Evolutionary conservation across 2,888 invertebrate species (phyloP), one percentile per base, ranked within the genome.

Genomic region (Tetrapedia diversipes): DNA sequence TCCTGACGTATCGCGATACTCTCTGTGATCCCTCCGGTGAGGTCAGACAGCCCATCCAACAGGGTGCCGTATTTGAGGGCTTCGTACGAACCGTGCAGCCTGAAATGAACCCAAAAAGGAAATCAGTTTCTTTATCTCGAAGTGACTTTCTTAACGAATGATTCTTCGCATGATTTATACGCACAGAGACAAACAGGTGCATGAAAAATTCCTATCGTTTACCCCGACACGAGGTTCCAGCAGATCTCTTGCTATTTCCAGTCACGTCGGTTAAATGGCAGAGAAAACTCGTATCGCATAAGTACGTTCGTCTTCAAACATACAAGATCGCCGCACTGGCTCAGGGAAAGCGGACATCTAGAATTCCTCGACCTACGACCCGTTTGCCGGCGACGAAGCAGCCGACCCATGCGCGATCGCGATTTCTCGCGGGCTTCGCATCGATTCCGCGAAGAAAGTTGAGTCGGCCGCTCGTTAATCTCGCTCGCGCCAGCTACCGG

Each of bases 31-130:
- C 98, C 98, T 0, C 98, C 98, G 0, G 97, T 96, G 37, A 98
- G 93, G 92, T 98, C 97, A 0, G 97, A 96, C 63, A 98, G 92
- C 0, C 97, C 98, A 90, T 98, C 97, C 75, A 97, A 92, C 14
- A 97, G 93, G 53, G 96, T 97, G n/a, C 97, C 97, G 89, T 98
- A 98, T 89, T 98, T 98, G 1, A 98, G 93, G 0, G 98, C 98
- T 92, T 98, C 98, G 92, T 98, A 98, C 0, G 98, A 98, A 4
- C 98, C 98, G 89, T 98, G 98, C 66, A 98, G 92, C 92, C 97
- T 97, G 90, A 16, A 92, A 76, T 16, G 1, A 47, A 53, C 4
- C 22, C 10, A 19, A 57, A 8, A 59, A 14, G 45, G 37, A 43
- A 43, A 57, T 57, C 14, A 60, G 27, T 61, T 70, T 76, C 66